phyloP scores from a whole-genome alignment of 2,888 invertebrate genomes.

The Brachyptera risi region DNA sequence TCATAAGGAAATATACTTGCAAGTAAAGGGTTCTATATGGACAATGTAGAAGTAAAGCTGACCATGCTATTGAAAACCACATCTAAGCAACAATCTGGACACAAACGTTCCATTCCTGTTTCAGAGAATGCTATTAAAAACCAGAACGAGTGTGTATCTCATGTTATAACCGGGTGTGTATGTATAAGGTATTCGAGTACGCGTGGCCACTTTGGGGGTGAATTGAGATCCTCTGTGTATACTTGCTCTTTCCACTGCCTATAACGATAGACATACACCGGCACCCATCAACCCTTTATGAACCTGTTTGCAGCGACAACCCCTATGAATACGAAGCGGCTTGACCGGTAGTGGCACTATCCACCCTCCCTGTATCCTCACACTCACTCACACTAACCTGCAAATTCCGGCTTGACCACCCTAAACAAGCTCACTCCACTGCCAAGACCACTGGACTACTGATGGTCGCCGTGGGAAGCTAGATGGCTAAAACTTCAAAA shows the following conservation, averaged over 20 bases:
- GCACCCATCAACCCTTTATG: too few species aligned
- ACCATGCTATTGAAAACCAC: not conserved
- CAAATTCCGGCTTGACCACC: slow-evolving; percentile 7
- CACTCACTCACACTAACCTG: slow-evolving; percentile 18
- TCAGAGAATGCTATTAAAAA: not conserved
- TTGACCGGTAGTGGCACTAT: slow-evolving; percentile 1
- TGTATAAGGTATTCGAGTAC: not conserved
- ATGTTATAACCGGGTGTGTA: not conserved
- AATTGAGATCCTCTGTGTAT: not conserved
- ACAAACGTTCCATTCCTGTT: not conserved
- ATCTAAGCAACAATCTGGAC: not conserved
- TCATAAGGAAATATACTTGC: not conserved
- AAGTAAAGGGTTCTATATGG: not conserved
- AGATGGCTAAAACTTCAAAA: not conserved
- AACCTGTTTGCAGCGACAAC: slow-evolving; percentile 7
- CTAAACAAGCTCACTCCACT: not conserved
- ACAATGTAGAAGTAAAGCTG: not conserved
- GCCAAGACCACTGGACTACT: not conserved
- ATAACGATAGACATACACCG: not conserved
- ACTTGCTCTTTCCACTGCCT: slow-evolving; percentile 16
- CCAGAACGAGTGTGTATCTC: not conserved
- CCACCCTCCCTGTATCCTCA: too few species aligned
- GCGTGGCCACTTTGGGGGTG: slow-evolving; percentile 8
- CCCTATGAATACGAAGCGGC: not conserved
- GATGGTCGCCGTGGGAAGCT: slow-evolving; percentile 8